Percentiles rank a stretch among this genome's conserved stretches.
phyloP scores from a whole-genome alignment of 2,888 invertebrate genomes.

The Aporophyla lueneburgensis region DNA sequence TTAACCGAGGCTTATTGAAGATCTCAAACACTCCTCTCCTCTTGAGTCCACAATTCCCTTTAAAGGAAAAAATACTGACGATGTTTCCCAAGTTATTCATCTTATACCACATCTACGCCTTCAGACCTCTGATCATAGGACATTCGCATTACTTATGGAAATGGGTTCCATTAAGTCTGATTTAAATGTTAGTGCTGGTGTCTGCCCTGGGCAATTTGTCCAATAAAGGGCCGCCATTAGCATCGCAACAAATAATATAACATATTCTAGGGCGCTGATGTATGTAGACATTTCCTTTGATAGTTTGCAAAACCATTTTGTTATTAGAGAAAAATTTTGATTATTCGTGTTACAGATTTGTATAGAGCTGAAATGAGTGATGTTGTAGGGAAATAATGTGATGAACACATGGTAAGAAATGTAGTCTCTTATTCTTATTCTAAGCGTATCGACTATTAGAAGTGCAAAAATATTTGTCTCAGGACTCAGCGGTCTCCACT shows the following conservation, averaged over 20 bases:
- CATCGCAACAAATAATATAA: slow-evolving; percentile 70
- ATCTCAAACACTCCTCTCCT: no score
- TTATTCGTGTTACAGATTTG: slow-evolving; percentile 13
- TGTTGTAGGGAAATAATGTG: neutral
- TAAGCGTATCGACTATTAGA: no score
- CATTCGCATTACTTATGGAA: slow-evolving; percentile 83
- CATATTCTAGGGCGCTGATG: slow-evolving; percentile 29
- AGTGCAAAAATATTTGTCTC: no score
- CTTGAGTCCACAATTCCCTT: no score
- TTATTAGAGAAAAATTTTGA: slow-evolving; percentile 35
- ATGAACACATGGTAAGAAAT: neutral
- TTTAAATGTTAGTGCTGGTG: slow-evolving; percentile 88
- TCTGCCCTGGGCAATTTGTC: slow-evolving; percentile 82
- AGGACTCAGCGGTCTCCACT: no score
- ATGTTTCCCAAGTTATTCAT: neutral
- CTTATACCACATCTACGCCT: slow-evolving; percentile 40
- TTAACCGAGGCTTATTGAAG: no score
- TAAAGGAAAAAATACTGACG: no score
- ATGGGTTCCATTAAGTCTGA: slow-evolving; percentile 85
- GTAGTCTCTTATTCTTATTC: no score
- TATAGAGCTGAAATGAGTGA: neutral
- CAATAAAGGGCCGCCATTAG: slow-evolving; percentile 79
- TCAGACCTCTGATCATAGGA: slow-evolving; percentile 42
- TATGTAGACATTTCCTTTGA: slow-evolving; percentile 27
- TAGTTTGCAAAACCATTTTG: slow-evolving; percentile 30